Evolutionary conservation across 2,797 vertebrate species (phyloP).

Genomic region (Clangula hyemalis): DNA sequence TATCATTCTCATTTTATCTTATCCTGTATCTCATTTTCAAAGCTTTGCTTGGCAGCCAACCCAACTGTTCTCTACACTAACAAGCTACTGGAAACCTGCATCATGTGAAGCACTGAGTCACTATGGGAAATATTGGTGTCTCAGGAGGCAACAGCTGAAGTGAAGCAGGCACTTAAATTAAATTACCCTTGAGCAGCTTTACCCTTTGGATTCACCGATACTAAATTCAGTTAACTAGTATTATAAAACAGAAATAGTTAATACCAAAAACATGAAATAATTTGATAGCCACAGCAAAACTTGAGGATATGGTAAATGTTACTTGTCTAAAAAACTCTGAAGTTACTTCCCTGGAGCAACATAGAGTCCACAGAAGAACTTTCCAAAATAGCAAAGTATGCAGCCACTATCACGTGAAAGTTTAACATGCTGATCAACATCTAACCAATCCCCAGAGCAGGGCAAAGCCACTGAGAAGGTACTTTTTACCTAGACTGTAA

Average conservation of each 20-base stretch:
- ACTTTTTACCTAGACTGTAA: background rate
- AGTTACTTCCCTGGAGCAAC: background rate
- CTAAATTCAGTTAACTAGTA: background rate
- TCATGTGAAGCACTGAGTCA: background rate
- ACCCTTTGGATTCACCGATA: background rate
- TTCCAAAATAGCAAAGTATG: background rate
- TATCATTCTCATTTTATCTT: background rate
- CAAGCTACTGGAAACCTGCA: background rate
- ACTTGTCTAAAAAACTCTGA: background rate
- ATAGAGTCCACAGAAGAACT: background rate
- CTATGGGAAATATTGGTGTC: background rate
- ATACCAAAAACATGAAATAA: background rate
- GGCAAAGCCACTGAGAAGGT: background rate
- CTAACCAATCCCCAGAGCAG: background rate
- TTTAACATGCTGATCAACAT: background rate
- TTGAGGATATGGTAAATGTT: background rate
- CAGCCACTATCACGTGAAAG: background rate
- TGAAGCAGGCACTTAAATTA: background rate
- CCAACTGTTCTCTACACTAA: background rate
- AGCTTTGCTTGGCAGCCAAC: background rate
- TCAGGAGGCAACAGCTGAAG: background rate
- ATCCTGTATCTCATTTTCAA: background rate
- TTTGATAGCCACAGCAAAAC: background rate
- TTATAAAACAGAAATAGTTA: background rate
- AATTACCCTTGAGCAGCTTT: background rate